Conservation (phyloP, 2,113 vertebrate genomes). For the Falcunculus frontatus region DNA sequence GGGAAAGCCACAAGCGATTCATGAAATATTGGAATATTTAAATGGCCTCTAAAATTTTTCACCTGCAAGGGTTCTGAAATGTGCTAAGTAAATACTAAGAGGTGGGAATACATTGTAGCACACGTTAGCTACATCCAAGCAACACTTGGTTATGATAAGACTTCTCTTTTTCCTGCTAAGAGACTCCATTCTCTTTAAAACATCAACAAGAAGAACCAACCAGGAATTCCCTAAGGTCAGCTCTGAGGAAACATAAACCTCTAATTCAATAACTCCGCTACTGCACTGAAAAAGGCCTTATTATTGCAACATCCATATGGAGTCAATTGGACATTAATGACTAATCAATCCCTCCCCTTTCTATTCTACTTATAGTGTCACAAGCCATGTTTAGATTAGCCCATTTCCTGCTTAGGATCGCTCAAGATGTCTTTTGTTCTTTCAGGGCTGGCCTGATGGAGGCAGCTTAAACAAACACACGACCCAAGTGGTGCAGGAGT, state of each 20-base stretch:
- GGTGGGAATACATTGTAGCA: neutral
- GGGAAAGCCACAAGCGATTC: neutral
- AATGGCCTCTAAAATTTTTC: constrained; percentile 17
- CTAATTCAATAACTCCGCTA: constrained; percentile 81
- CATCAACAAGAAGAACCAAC: constrained; percentile 73
- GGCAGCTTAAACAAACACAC: constrained; percentile 85
- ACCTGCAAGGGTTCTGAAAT: neutral
- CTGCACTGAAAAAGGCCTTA: constrained; percentile 79
- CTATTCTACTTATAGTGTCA: constrained; percentile 85
- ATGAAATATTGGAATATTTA: constrained; percentile 41
- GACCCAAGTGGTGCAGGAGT: constrained; percentile 74
- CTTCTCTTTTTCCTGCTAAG: constrained; percentile 56
- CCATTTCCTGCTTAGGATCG: constrained; percentile 84
- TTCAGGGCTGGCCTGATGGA: constrained; percentile 77
- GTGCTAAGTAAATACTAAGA: constrained; percentile 3
- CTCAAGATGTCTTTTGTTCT: constrained; percentile 88
- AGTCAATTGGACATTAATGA: constrained; percentile 84
- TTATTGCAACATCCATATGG: constrained; percentile 82
- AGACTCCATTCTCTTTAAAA: constrained; percentile 71
- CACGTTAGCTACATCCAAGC: constrained; percentile 16
- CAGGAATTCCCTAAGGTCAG: constrained; percentile 79
- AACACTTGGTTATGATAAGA: constrained; percentile 22
- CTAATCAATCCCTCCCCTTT: constrained; percentile 83
- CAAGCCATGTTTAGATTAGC: constrained; percentile 84
- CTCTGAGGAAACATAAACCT: constrained; percentile 79